These are phyloP conservation scores for Sarcophilus harrisii DNA, from an alignment of 2,797 vertebrate genomes.

Conservation along the genomic window DNA sequence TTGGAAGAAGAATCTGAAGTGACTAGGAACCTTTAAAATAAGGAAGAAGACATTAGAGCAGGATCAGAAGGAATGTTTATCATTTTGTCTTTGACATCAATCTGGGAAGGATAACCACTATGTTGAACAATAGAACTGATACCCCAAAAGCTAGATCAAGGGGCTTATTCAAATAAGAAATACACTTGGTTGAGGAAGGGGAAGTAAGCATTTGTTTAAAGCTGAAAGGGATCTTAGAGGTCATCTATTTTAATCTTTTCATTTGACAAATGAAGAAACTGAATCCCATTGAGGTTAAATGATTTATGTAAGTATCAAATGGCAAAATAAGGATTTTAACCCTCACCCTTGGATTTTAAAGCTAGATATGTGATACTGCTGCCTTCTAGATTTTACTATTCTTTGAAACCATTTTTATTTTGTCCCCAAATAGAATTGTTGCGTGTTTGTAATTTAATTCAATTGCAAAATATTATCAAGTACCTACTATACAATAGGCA, in stretches of 20 bases:
- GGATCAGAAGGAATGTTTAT: neutral
- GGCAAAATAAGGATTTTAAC: neutral
- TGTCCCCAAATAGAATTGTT: neutral
- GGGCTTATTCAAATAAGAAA: neutral
- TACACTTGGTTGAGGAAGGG: neutral
- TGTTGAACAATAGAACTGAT: neutral
- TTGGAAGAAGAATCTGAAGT: neutral
- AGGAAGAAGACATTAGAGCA: neutral
- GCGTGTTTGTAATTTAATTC: neutral
- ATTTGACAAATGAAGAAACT: neutral
- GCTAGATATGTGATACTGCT: neutral
- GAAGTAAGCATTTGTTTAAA: neutral
- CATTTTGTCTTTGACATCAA: neutral
- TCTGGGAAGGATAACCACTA: neutral
- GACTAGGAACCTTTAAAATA: fast-evolving
- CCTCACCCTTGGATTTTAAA: neutral
- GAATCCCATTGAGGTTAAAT: neutral
- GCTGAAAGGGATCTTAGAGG: too few species aligned
- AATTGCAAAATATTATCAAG: neutral
- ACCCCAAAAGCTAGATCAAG: neutral
- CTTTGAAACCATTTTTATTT: neutral
- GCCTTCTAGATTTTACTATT: neutral
- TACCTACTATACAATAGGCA: neutral
- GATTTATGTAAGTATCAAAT: neutral
- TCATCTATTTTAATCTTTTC: neutral